A percentile compares a stretch with the other conserved stretches of the same genome.
phyloP scores from a whole-genome alignment of 2,888 invertebrate species.

The Quadroppia sp. region DNA sequence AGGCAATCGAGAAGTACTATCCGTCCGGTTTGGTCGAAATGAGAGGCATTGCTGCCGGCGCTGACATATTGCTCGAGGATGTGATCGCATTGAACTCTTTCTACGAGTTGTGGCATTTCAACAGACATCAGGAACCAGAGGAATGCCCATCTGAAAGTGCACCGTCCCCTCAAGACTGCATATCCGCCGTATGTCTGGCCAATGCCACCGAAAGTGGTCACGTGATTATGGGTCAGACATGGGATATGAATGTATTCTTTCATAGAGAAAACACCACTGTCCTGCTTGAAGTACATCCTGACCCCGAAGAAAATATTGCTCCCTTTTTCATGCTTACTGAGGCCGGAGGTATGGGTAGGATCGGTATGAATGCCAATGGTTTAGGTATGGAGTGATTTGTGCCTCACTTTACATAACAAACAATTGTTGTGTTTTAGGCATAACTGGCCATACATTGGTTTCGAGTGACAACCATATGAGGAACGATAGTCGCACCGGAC shows the following conservation, averaged over 20 bases:
- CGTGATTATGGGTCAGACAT: conserved; percentile 7
- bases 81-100: conserved; percentile 1
- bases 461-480: not conserved
- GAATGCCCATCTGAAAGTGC: not conserved
- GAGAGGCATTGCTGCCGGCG: conserved; percentile 25
- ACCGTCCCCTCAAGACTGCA: conserved; percentile 18
- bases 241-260: conserved; percentile 10
- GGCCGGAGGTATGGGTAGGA: conserved; percentile 12
- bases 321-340: conserved; percentile 9
- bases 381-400: too few relatives aligned
- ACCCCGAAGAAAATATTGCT: not conserved
- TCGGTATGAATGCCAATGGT: conserved; percentile 30
- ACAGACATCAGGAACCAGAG: too few relatives aligned
- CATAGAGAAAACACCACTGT: not conserved
- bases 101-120: conserved; percentile 9
- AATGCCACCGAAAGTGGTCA: not conserved
- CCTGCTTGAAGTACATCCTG: conserved; percentile 15
- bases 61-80: not conserved
- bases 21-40: conserved; percentile 2
- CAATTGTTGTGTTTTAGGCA: too few relatives aligned
- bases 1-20: conserved; percentile 8
- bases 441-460: too few relatives aligned
- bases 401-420: too few relatives aligned
- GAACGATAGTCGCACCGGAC: not conserved
- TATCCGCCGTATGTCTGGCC: not conserved